Conservation (phyloP, 2,797 vertebrate genomes). For the Chanos chanos region DNA sequence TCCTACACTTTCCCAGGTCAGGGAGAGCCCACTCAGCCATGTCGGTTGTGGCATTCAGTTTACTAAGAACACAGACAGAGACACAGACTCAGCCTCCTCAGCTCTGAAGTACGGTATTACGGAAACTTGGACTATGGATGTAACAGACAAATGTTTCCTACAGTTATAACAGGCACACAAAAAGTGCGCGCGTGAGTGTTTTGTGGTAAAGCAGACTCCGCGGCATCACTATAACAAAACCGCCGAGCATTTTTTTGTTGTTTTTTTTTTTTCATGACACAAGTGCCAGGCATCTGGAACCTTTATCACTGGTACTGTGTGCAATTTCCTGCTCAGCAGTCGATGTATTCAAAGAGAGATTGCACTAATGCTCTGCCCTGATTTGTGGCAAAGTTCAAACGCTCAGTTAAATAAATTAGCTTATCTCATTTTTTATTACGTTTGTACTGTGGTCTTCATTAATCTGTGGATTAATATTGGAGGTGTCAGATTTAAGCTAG, state of each 20-base stretch:
- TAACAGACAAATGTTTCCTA: too few species aligned
- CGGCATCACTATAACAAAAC: too few species aligned
- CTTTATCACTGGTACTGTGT: too few species aligned
- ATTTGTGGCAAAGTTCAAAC: background rate
- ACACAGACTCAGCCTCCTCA: too few species aligned
- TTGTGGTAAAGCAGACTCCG: too few species aligned
- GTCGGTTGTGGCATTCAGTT: slow-evolving; percentile 58
- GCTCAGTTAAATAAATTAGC: slow-evolving; percentile 36
- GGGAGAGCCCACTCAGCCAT: slow-evolving; percentile 60
- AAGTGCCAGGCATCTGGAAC: too few species aligned
- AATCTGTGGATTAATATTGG: slow-evolving; percentile 36
- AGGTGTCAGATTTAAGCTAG: slow-evolving; percentile 7
- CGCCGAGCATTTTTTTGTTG: too few species aligned
- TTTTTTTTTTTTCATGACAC: too few species aligned
- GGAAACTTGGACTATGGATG: too few species aligned
- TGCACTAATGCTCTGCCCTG: background rate
- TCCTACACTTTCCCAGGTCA: slow-evolving; percentile 57
- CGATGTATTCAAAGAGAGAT: background rate
- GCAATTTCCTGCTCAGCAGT: background rate
- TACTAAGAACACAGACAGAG: slow-evolving; percentile 45
- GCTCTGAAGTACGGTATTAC: too few species aligned
- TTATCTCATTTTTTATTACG: slow-evolving; percentile 30
- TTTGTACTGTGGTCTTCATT: slow-evolving; percentile 13
- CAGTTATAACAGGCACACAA: too few species aligned
- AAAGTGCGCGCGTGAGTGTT: too few species aligned